Evolutionary conservation across 64 coral and sea anemone species (phyloP), one percentile per base, ranked within the genome.

Genomic region (Porites australiensis): DNA sequence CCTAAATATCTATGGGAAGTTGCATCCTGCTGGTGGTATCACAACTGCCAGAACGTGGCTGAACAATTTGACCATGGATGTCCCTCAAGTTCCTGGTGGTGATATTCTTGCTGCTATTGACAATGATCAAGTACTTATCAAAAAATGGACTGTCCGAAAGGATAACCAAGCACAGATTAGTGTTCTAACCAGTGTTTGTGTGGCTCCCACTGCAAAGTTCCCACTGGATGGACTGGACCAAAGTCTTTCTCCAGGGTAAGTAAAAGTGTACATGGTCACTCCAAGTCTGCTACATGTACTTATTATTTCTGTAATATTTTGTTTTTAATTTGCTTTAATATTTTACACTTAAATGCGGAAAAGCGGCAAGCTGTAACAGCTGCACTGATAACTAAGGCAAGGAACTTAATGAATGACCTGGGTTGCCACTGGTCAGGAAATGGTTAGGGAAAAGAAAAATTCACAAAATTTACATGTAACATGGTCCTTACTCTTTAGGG

Each of bases 151-250:
- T 15, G 77, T 91, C 4, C 15, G 77, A 4, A 91, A 91, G 46
- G 89, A 90, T 22, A 91, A 91, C 62, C 11, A 65, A 16, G 89
- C 89, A 81, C 89, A 79, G 45, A 65, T 90, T 19, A 90, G 88
- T 79, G 69, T 67, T 15, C 20, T 88, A 43, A 79, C 75, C 51
- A 58, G 88, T 90, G 75, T 79, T 37, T 37, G 27, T 37, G 27
- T 37, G 27, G 27, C 27, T 37, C 46, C 44, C n/a, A n/a, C n/a
- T n/a, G n/a, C n/a, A n/a, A n/a, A 19, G 19, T 71, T 43, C 45
- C 64, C 53, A 22, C n/a, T n/a, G n/a, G 48, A 59, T 2, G 64
- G 86, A 53, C 45, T 52, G 48, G n/a, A 72, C 43, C 44, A 72
- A 59, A 45, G 37, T 68, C 51, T 69, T 74, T 20, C 62, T 72